A percentile compares a stretch with the other conserved stretches of the same genome.
These are phyloP conservation scores for Hedychridium roseum DNA, from an alignment of 2,888 invertebrate species.

Conservation along the genomic window DNA sequence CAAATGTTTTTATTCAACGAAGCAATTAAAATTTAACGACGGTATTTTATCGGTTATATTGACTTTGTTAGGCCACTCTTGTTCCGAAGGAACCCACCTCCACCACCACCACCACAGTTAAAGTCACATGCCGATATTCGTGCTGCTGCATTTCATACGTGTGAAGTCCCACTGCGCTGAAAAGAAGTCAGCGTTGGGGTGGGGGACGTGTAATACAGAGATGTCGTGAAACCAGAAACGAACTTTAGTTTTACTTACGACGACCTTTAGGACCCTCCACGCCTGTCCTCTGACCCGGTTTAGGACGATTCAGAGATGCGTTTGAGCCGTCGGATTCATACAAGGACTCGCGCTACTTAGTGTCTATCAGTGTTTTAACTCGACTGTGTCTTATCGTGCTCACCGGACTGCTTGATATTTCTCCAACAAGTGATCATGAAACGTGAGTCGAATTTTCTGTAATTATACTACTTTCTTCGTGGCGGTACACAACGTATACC, in stretches of 20 bases:
- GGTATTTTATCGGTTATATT: too few species aligned
- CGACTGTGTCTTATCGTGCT: neutral
- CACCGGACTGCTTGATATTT: too few species aligned
- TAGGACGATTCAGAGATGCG: constrained; percentile 15
- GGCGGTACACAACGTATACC: too few species aligned
- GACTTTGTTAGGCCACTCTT: too few species aligned
- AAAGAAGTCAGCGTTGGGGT: constrained; percentile 35
- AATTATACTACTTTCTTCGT: too few species aligned
- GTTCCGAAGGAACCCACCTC: too few species aligned
- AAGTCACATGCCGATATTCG: too few species aligned
- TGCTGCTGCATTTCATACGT: constrained; percentile 32
- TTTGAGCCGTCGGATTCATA: constrained; percentile 5
- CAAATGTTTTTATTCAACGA: too few species aligned
- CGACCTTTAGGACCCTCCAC: constrained; percentile 42
- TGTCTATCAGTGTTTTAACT: neutral
- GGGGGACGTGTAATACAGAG: constrained; percentile 41
- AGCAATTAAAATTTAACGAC: too few species aligned
- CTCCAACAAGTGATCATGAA: constrained; percentile 29
- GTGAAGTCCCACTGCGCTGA: constrained; percentile 40
- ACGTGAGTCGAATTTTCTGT: constrained; percentile 31
- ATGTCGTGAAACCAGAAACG: constrained; percentile 34
- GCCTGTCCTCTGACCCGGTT: constrained; percentile 35
- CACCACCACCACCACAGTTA: too few species aligned
- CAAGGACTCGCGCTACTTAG: neutral
- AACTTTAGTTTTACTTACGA: constrained; percentile 48